Conservation (phyloP, 2,113 vertebrate species). For the Zootoca vivipara region DNA sequence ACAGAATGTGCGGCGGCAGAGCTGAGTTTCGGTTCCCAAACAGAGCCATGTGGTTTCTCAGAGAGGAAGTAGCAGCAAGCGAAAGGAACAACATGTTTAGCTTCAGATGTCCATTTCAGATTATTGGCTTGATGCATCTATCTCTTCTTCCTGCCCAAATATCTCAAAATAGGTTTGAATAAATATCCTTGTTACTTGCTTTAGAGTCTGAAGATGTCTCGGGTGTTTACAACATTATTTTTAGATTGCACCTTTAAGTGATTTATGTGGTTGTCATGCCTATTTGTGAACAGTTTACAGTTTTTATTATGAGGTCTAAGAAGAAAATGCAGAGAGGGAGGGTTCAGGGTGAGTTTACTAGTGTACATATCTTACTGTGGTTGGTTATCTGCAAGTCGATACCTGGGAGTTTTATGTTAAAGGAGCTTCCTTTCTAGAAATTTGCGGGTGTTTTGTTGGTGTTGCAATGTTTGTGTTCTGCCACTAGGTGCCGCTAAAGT, state of each 20-base stretch:
- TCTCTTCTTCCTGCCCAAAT: constrained; percentile 49
- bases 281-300: not conserved
- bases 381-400: not conserved
- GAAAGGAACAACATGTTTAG: not conserved
- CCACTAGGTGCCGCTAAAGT: not conserved
- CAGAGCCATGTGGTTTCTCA: not conserved
- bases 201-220: not conserved
- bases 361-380: not conserved
- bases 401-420: not conserved
- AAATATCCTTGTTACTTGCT: constrained; percentile 47
- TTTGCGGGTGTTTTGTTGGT: not conserved
- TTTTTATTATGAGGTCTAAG: not conserved
- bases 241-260: fast-evolving
- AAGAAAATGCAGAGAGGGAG: not conserved
- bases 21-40: fast-evolving
- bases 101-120: not conserved
- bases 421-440: not conserved
- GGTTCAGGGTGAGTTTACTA: fast-evolving
- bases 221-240: fast-evolving
- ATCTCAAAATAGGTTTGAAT: constrained; percentile 61
- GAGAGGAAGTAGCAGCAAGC: constrained; percentile 45
- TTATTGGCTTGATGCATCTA: constrained; percentile 32
- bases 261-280: not conserved
- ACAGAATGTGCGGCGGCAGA: not conserved
- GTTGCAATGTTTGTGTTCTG: not conserved